Conservation (phyloP, 1,140 invertebrate species). For the Latrodectus geometricus region DNA sequence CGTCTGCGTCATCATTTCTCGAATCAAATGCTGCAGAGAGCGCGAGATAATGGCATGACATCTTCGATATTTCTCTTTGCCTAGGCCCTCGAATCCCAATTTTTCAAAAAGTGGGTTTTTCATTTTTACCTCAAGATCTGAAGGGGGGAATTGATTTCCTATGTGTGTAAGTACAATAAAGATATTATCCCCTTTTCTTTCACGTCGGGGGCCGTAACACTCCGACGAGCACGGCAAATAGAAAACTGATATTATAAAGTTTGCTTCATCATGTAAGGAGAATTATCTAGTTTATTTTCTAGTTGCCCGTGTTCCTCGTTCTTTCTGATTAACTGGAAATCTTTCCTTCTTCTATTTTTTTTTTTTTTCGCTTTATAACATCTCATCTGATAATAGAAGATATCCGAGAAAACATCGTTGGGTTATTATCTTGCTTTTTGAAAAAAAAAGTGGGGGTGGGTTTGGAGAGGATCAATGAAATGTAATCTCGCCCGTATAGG, state of each 20-base stretch:
- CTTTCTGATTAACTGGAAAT: not conserved
- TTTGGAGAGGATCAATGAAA: not conserved
- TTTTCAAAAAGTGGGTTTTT: not conserved
- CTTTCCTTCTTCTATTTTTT: not conserved
- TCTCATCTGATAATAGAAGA: not conserved
- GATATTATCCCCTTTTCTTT: not conserved
- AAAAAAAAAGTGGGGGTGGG: not conserved
- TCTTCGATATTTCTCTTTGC: not conserved
- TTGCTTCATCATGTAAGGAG: not conserved
- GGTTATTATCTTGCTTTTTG: not conserved
- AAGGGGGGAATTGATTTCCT: not conserved
- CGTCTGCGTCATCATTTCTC: too few species aligned
- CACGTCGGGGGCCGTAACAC: not conserved
- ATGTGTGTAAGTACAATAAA: not conserved
- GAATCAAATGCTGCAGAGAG: too few species aligned
- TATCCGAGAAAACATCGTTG: not conserved
- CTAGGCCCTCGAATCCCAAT: not conserved
- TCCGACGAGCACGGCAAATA: not conserved
- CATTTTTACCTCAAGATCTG: not conserved
- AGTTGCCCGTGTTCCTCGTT: not conserved
- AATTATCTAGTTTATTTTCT: constrained; percentile 1
- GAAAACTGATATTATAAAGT: not conserved
- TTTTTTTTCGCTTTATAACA: too few species aligned
- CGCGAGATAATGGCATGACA: not conserved
- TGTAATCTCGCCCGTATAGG: not conserved